These are phyloP conservation scores for Amphibalanus amphitrite DNA, from an alignment of 1,140 invertebrate species.

Conservation along the genomic window DNA sequence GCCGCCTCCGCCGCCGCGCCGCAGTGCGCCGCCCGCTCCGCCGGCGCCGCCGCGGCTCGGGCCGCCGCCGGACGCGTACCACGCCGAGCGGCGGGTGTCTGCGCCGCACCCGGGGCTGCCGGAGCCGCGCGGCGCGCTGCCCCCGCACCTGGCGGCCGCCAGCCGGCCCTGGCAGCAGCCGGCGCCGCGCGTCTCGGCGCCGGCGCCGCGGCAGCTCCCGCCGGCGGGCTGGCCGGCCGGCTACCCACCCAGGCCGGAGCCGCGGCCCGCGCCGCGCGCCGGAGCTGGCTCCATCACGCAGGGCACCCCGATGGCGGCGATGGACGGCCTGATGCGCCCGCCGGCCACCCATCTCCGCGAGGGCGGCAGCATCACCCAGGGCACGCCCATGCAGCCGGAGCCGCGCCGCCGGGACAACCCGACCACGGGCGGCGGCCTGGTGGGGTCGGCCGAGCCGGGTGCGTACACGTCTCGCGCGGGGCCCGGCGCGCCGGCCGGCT, in stretches of 20 bases:
- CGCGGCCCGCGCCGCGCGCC: too few species aligned
- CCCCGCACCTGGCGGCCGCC: background rate
- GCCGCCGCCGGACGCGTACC: too few species aligned
- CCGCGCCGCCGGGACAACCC: too few species aligned
- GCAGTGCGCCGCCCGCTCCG: too few species aligned
- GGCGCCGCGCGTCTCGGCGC: background rate
- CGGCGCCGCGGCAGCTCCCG: constrained; percentile 5
- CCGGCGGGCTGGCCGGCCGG: background rate
- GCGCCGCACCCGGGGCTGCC: background rate
- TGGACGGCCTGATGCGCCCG: constrained; percentile 34
- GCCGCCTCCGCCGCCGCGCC: too few species aligned
- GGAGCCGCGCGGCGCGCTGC: background rate
- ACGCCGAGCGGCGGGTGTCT: too few species aligned
- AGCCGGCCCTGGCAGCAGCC: too few species aligned
- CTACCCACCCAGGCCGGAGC: too few species aligned
- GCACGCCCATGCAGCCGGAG: constrained; percentile 50
- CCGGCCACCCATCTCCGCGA: constrained; percentile 31
- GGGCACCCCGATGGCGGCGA: constrained; percentile 36
- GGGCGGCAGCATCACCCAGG: constrained; percentile 78
- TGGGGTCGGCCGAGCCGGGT: too few species aligned
- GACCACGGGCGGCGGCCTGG: constrained; percentile 8
- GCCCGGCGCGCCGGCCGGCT: too few species aligned
- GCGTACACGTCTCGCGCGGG: too few species aligned
- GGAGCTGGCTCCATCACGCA: constrained; percentile 52
- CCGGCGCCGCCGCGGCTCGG: too few species aligned